Conservation (phyloP, 2,888 invertebrate species). For the Cheiracanthium punctorium region DNA sequence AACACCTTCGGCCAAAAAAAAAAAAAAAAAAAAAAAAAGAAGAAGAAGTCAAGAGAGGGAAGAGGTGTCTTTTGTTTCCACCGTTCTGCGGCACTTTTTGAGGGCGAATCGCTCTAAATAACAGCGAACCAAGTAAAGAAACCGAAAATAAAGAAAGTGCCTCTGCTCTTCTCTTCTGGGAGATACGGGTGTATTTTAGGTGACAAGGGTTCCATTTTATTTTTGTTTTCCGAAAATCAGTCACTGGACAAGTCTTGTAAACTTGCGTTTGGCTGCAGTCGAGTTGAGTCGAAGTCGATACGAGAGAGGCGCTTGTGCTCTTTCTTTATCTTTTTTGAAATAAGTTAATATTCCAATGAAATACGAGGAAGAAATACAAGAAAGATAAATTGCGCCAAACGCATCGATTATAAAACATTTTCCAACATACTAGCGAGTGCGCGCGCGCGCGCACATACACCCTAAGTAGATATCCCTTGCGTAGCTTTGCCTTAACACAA, state of each 20-base stretch:
- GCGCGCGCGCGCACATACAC: no score
- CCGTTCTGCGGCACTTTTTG: constrained; percentile 15
- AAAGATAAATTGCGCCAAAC: no score
- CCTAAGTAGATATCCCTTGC: no score
- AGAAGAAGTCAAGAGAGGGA: neutral
- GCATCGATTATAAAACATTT: no score
- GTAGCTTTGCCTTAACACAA: no score
- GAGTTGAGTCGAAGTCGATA: no score
- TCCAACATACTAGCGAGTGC: no score
- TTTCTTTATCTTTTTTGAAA: no score
- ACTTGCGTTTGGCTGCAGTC: no score
- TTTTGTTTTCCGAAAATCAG: neutral
- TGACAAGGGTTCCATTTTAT: neutral
- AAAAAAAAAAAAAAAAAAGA: neutral
- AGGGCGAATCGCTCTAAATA: constrained; percentile 59
- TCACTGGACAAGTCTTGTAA: neutral
- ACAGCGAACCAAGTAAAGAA: constrained; percentile 25
- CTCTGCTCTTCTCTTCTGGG: neutral
- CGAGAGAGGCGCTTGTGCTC: no score
- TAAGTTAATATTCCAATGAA: no score
- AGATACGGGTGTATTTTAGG: neutral
- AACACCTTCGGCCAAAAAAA: neutral
- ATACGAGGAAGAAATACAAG: no score
- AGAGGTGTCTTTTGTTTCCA: neutral
- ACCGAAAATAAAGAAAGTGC: neutral